These are phyloP conservation scores for Vollenhovia emeryi DNA, from an alignment of 1,140 invertebrate genomes.

Conservation along the genomic window DNA sequence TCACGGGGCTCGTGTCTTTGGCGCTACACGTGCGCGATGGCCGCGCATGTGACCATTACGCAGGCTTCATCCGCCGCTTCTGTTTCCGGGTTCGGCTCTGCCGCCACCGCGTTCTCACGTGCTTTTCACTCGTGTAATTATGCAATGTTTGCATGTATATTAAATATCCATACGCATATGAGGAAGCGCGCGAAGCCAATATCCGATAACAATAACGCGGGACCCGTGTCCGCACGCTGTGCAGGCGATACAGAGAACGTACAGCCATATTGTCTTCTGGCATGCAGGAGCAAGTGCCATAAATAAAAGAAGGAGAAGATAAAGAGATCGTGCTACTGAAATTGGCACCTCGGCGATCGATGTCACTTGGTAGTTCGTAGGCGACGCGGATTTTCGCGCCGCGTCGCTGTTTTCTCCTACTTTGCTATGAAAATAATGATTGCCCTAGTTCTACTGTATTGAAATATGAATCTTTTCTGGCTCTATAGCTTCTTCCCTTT, in stretches of 20 bases:
- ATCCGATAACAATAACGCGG: background rate
- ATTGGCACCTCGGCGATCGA: background rate
- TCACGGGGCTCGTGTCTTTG: conserved; percentile 26
- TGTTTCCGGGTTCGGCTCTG: conserved; percentile 65
- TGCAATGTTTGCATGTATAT: background rate
- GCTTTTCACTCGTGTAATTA: conserved; percentile 32
- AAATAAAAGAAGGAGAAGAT: too few species aligned
- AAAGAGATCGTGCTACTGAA: background rate
- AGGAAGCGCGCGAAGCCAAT: conserved; percentile 1
- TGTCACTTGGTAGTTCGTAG: background rate
- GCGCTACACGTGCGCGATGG: background rate
- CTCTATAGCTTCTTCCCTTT: conserved; percentile 9
- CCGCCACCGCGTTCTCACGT: conserved; percentile 9
- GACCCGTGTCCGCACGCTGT: background rate
- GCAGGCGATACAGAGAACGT: background rate
- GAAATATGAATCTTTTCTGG: conserved; percentile 24
- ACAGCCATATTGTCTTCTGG: too few species aligned
- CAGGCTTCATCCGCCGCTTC: conserved; percentile 74
- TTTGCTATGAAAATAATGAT: background rate
- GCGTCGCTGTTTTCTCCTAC: background rate
- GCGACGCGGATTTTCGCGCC: background rate
- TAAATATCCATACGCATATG: background rate
- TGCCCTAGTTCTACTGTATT: conserved; percentile 5
- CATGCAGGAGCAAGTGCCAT: too few species aligned
- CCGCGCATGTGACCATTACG: conserved; percentile 44